Evolutionary conservation across 2,797 vertebrate genomes (phyloP).

Genomic region (Coregonus suidteri): DNA sequence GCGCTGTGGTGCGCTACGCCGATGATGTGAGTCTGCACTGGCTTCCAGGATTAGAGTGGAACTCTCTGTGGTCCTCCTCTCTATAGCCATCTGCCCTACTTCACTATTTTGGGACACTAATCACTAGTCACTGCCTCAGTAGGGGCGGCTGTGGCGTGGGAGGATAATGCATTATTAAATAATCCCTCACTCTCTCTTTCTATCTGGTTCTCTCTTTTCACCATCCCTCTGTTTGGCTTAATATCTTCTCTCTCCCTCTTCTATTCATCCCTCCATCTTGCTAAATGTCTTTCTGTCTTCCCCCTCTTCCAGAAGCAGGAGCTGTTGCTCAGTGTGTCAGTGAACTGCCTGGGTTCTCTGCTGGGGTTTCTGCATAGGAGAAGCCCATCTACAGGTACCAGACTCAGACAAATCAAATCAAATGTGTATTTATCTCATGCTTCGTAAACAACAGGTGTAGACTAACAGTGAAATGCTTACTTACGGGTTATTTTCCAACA

Average conservation of each 20-base stretch:
- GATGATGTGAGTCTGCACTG: background rate
- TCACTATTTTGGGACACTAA: background rate
- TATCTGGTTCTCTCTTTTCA: background rate
- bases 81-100: background rate
- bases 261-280: background rate
- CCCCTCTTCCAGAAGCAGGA: conserved; percentile 80
- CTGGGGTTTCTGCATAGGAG: conserved; percentile 81
- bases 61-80: background rate
- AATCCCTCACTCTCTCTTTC: background rate
- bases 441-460: too few relatives aligned
- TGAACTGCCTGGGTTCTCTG: conserved; percentile 85
- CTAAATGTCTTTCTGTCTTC: background rate
- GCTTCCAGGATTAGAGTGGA: background rate
- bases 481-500: too few relatives aligned
- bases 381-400: conserved; percentile 79
- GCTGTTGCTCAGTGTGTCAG: conserved; percentile 79
- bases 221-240: background rate
- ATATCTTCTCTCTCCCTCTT: background rate
- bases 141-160: background rate
- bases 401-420: background rate
- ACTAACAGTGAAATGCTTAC: too few relatives aligned
- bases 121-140: background rate
- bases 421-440: background rate
- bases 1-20: background rate
- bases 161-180: background rate